Percentiles rank a stretch among this genome's conserved stretches.
Conservation (phyloP, 2,797 vertebrate genomes). For the Muscicapa comitata region DNA sequence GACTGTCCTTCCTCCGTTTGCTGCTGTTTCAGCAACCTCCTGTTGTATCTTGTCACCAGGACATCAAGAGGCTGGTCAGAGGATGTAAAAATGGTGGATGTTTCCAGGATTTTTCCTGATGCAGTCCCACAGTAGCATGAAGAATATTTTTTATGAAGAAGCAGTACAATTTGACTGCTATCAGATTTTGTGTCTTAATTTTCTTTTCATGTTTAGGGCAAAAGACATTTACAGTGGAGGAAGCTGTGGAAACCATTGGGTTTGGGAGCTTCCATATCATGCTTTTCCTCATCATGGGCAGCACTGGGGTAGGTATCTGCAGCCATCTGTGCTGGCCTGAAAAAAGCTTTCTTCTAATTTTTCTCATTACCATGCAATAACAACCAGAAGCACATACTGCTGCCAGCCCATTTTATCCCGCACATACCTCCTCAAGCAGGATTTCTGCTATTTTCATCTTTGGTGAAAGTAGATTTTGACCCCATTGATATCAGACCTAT, state of each 20-base stretch:
- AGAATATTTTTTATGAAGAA: background rate
- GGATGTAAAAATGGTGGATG: background rate
- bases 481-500: background rate
- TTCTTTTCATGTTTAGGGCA: conserved; percentile 47
- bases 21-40: background rate
- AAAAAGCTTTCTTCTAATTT: background rate
- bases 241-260: conserved; percentile 89
- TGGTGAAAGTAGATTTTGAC: background rate
- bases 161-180: background rate
- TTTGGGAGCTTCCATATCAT: conserved; percentile 90
- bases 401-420: rapidly evolving
- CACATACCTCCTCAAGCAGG: background rate
- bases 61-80: background rate
- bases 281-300: conserved; percentile 92
- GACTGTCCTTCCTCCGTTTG: background rate
- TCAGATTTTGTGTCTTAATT: background rate
- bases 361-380: background rate
- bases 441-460: background rate
- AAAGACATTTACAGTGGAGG: conserved; percentile 87
- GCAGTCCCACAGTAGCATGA: background rate
- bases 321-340: background rate
- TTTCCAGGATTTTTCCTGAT: background rate
- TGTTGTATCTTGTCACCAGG: background rate
- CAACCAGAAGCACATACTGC: background rate
- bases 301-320: conserved; percentile 81